Percentiles rank a stretch among this genome's conserved stretches.
Conservation (phyloP, 2,797 vertebrate species). For the Sebastes kiyomatsui region DNA sequence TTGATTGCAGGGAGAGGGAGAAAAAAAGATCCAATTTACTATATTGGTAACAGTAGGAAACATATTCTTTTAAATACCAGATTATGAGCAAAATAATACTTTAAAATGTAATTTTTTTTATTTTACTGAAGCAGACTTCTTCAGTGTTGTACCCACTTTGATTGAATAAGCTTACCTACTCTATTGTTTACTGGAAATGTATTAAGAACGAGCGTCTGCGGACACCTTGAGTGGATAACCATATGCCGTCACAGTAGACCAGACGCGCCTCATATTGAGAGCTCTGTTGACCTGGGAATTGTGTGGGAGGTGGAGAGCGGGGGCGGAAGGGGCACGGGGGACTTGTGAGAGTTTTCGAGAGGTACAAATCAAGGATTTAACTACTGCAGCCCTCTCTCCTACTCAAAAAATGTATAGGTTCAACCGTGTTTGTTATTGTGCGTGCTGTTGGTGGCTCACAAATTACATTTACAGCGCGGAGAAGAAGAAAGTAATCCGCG, state of each 20-base stretch:
- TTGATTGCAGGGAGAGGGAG: slow-evolving; percentile 48
- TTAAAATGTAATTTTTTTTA: not conserved
- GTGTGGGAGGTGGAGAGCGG: slow-evolving; percentile 82
- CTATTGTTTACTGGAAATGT: slow-evolving; percentile 69
- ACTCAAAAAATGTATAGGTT: slow-evolving; percentile 50
- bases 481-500: slow-evolving; percentile 4
- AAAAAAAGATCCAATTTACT: slow-evolving; percentile 45
- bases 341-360: slow-evolving; percentile 79
- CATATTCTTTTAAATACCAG: slow-evolving; percentile 18
- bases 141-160: slow-evolving; percentile 37
- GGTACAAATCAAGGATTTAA: slow-evolving; percentile 87
- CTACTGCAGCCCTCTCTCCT: slow-evolving; percentile 63
- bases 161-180: slow-evolving; percentile 55
- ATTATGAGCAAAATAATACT: slow-evolving; percentile 18
- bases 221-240: slow-evolving; percentile 85
- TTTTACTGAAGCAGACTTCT: not conserved
- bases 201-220: slow-evolving; percentile 71
- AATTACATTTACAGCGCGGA: slow-evolving; percentile 7
- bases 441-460: slow-evolving; percentile 6
- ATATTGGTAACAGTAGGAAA: slow-evolving; percentile 13
- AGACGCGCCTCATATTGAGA: slow-evolving; percentile 80
- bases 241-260: slow-evolving; percentile 85
- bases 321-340: slow-evolving; percentile 69
- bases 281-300: slow-evolving; percentile 85
- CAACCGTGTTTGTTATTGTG: slow-evolving; percentile 18